Evolutionary conservation across 2,888 invertebrate species (phyloP).

Genomic region (Xanthorhoe spadicearia): DNA sequence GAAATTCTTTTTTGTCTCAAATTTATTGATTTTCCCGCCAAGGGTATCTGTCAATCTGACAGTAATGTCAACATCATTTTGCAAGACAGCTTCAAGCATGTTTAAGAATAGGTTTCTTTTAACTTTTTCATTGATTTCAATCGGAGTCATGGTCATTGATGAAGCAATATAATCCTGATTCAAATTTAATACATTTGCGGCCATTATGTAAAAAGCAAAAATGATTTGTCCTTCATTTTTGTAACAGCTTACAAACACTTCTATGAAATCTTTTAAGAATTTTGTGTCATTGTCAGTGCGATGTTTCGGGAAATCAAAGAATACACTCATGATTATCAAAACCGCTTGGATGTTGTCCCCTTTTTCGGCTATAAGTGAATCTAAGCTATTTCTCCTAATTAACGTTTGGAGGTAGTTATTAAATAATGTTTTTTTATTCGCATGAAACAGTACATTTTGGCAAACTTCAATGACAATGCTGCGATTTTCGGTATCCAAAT

Average conservation of each 20-base stretch:
- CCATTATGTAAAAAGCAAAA: constrained; percentile 75
- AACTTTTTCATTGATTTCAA: constrained; percentile 66
- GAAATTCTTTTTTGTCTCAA: constrained; percentile 74
- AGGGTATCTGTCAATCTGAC: constrained; percentile 70
- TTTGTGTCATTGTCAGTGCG: constrained; percentile 56
- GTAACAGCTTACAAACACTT: constrained; percentile 70
- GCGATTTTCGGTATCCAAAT: constrained; percentile 60
- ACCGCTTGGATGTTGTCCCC: constrained; percentile 78
- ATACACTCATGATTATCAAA: constrained; percentile 72
- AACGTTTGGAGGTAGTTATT: constrained; percentile 69
- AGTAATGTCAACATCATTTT: constrained; percentile 73
- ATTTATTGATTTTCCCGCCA: constrained; percentile 69
- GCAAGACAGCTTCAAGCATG: constrained; percentile 66
- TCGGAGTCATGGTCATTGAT: constrained; percentile 61
- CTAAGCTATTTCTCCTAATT: constrained; percentile 70
- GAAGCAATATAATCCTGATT: constrained; percentile 70
- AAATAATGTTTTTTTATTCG: constrained; percentile 67
- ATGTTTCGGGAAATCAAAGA: constrained; percentile 69
- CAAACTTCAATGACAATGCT: constrained; percentile 61
- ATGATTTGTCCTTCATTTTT: constrained; percentile 69
- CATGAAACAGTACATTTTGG: constrained; percentile 68
- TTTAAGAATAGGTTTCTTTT: constrained; percentile 69
- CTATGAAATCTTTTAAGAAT: constrained; percentile 70
- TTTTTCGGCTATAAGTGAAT: constrained; percentile 70
- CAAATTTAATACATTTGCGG: constrained; percentile 64